Evolutionary conservation across 2,888 invertebrate genomes (phyloP), one percentile per base, ranked within the genome.

Genomic region (Drosophila paramelanica): DNA sequence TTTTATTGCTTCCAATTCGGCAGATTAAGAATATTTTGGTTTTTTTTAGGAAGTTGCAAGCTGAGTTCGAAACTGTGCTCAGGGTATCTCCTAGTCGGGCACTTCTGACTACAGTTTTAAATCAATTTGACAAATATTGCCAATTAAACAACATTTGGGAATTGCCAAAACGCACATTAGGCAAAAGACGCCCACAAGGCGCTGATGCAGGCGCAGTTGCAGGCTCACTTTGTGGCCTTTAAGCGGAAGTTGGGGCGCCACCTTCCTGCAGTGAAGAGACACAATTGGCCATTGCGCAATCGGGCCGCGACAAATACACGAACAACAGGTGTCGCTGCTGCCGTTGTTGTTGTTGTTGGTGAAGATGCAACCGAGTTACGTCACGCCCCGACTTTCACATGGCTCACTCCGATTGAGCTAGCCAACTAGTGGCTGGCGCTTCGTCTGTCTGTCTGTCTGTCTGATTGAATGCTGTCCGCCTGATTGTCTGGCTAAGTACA

Each of bases 201-300:
- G 38, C 47, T 49, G 17, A 14, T 13, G 31, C 57, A 58, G 36
- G 23, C 23, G 36, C 57, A 61, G 49, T 46, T 45, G 43, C 17
- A 58, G 33, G 23, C 27, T 17, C 57, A 66, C 39, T 46, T 45
- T 45, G 20, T 33, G 17, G 27, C 8, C 11, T 13, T 13, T 51
- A 67, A 64, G 72, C 80, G 80, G 86, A 82, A 85, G 73, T 66
- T 38, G 38, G 25, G 49, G 25, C 43, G 61, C 43, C 71, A 55
- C 75, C 80, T 82, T 82, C 85, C 85, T 82, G 78, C 68, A 53
- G 67, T 33, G 47, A 49, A 53, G 31, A 55, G 31, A 31, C 62
- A 78, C 83, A 78, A 80, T 82, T 80, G 64, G 73, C 50, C 50
- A 67, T 83, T 83, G 72, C 82, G 86, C 78, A 83, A 85, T 66